Base-by-base conservation (phyloP, 1,140 invertebrate species). In the Goniozus legneri region DNA sequence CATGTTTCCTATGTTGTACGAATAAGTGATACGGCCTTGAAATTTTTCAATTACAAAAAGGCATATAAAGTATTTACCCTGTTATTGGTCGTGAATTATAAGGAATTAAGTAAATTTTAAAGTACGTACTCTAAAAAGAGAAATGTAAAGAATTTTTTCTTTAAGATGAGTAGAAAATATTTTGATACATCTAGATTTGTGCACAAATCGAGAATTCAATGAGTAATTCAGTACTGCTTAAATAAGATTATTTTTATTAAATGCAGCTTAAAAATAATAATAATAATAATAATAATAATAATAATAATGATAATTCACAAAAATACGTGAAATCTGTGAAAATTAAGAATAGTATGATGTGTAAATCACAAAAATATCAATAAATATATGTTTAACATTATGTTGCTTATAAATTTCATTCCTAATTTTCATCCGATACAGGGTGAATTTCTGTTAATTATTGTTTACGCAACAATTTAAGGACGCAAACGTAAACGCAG, bases 361-460 rank as follows among this genome's bases (percentile, higher is more conserved):
- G 68, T 58, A 65, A 56, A 69, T 65, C 61, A 61, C 53, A 59
- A 43, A 60, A 61, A 65, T 56, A 62, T 65, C 67, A 69, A 71
- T 67, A 70, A 72, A 74, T 74, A 69, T 71, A 74, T 72, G 69
- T 71, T 73, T 66, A 71, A 69, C n/a, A n/a, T n/a, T n/a, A n/a
- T n/a, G n/a, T n/a, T n/a, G n/a, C n/a, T n/a, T n/a, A n/a, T n/a
- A n/a, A n/a, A n/a, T n/a, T n/a, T n/a, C n/a, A n/a, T n/a, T n/a
- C n/a, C n/a, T n/a, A n/a, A n/a, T n/a, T n/a, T n/a, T n/a, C n/a
- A n/a, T n/a, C n/a, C n/a, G n/a, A n/a, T n/a, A n/a, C n/a, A n/a
- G n/a, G n/a, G n/a, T n/a, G n/a, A n/a, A n/a, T n/a, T n/a, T n/a
- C n/a, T n/a, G n/a, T n/a, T n/a, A n/a, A n/a, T n/a, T n/a, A n/a